Evolutionary conservation across 2,113 vertebrate genomes (phyloP).

Genomic region (Cyprinodon tularosa): DNA sequence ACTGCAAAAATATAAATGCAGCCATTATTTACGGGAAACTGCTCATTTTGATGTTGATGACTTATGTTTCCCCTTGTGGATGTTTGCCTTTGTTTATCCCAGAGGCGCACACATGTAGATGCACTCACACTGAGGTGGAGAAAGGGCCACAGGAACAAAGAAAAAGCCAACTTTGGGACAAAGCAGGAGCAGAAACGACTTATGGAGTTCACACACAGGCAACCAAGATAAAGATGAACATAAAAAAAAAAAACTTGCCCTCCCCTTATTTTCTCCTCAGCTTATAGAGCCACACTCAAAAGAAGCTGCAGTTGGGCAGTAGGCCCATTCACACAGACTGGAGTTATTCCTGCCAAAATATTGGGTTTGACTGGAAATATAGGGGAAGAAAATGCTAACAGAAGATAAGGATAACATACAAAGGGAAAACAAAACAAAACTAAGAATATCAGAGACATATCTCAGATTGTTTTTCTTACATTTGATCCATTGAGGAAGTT

Average conservation of each 20-base stretch:
- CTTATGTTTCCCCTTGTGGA: slow-evolving; percentile 59
- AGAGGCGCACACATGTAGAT: slow-evolving; percentile 34
- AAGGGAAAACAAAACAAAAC: slow-evolving; percentile 10
- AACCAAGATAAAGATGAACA: slow-evolving; percentile 12
- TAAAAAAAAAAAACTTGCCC: neutral
- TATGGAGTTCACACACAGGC: slow-evolving; percentile 17
- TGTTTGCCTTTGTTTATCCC: slow-evolving; percentile 43
- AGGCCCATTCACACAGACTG: slow-evolving; percentile 59
- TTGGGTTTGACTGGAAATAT: slow-evolving; percentile 26
- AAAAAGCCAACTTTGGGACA: slow-evolving; percentile 5
- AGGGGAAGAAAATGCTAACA: slow-evolving; percentile 8
- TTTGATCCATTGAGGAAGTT: slow-evolving; percentile 98
- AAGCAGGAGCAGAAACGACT: slow-evolving; percentile 9
- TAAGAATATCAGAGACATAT: neutral
- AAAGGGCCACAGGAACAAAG: slow-evolving; percentile 9
- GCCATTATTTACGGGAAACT: slow-evolving; percentile 64
- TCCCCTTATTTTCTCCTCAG: slow-evolving; percentile 9
- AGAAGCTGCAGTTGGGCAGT: slow-evolving; percentile 30
- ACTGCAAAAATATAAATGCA: slow-evolving; percentile 72
- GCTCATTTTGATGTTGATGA: slow-evolving; percentile 67
- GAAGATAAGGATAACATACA: slow-evolving; percentile 24
- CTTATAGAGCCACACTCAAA: slow-evolving; percentile 32
- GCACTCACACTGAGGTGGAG: slow-evolving; percentile 15
- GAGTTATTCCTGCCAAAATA: slow-evolving; percentile 57
- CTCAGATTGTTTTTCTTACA: slow-evolving; percentile 78